These are phyloP conservation scores for Arenaria interpres DNA, from an alignment of 2,113 vertebrate species.

Conservation along the genomic window DNA sequence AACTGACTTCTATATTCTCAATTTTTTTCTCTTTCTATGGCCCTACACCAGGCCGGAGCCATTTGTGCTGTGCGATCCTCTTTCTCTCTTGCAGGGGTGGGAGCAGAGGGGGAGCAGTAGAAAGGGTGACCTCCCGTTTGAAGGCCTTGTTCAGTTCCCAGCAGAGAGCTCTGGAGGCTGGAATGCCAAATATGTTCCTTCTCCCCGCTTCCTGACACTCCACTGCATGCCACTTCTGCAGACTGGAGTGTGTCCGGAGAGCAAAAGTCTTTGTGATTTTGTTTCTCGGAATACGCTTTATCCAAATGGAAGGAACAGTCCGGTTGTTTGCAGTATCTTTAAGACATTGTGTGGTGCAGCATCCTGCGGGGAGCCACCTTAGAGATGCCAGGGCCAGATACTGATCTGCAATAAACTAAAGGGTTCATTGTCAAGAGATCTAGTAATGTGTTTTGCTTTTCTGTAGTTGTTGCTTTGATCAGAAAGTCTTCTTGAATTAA, in stretches of 20 bases:
- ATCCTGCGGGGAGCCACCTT: background rate
- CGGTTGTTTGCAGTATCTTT: background rate
- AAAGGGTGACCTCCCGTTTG: background rate
- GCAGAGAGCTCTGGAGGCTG: background rate
- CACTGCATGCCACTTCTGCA: background rate
- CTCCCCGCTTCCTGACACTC: background rate
- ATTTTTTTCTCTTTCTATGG: background rate
- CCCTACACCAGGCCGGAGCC: background rate
- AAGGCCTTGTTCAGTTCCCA: background rate
- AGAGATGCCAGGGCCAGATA: background rate
- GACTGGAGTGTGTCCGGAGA: background rate
- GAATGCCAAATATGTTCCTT: slow-evolving; percentile 56
- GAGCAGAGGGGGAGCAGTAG: background rate
- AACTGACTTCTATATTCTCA: background rate
- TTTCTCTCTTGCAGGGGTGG: background rate
- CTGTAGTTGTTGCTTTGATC: background rate
- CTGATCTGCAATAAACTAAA: background rate
- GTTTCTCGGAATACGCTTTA: background rate
- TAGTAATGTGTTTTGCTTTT: background rate
- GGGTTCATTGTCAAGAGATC: background rate
- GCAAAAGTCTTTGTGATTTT: background rate
- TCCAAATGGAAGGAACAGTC: background rate
- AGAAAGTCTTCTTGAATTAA: background rate
- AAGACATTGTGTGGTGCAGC: background rate
- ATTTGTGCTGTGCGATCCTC: background rate